Evolutionary conservation across 2,888 invertebrate genomes (phyloP).

Genomic region (Ligdia adustata): DNA sequence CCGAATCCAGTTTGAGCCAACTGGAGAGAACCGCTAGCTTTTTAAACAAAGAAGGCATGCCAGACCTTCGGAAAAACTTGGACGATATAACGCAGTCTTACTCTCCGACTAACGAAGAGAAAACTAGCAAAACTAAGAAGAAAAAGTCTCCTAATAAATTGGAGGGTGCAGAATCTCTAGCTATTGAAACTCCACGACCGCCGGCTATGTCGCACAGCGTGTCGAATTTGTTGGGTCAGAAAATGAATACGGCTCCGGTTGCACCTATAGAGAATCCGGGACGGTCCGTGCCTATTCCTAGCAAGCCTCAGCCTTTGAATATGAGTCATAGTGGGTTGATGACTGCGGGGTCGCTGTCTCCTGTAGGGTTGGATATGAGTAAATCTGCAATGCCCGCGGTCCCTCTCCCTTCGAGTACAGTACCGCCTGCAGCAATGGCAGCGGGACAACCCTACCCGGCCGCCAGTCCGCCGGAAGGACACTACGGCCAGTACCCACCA

Average conservation of each 20-base stretch:
- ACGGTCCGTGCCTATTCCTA: slow-evolving; percentile 22
- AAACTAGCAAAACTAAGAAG: slow-evolving; percentile 66
- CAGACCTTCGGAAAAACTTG: slow-evolving; percentile 75
- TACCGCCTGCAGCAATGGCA: slow-evolving; percentile 47
- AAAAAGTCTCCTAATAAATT: slow-evolving; percentile 70
- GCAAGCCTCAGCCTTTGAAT: slow-evolving; percentile 38
- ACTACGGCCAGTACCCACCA: slow-evolving; percentile 69
- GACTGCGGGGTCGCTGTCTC: slow-evolving; percentile 48
- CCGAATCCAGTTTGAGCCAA: slow-evolving; percentile 73
- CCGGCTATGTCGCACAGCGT: slow-evolving; percentile 71
- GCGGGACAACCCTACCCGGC: slow-evolving; percentile 52
- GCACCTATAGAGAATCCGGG: slow-evolving; percentile 47
- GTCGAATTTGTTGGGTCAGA: slow-evolving; percentile 66
- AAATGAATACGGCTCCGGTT: slow-evolving; percentile 42
- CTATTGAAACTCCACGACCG: slow-evolving; percentile 35
- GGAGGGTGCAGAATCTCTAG: slow-evolving; percentile 58
- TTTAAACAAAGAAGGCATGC: slow-evolving; percentile 71
- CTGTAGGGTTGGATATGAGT: slow-evolving; percentile 42
- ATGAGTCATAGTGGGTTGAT: slow-evolving; percentile 56
- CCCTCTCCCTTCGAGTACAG: slow-evolving; percentile 36
- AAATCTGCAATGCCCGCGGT: slow-evolving; percentile 40
- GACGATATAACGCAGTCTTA: slow-evolving; percentile 81
- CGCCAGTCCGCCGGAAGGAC: slow-evolving; percentile 58
- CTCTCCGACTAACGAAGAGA: slow-evolving; percentile 71
- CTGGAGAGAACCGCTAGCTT: slow-evolving; percentile 74